A percentile compares a stretch with the other conserved stretches of the same genome.
phyloP scores from a whole-genome alignment of 2,797 vertebrate species.

The Chaetophractus vellerosus region DNA sequence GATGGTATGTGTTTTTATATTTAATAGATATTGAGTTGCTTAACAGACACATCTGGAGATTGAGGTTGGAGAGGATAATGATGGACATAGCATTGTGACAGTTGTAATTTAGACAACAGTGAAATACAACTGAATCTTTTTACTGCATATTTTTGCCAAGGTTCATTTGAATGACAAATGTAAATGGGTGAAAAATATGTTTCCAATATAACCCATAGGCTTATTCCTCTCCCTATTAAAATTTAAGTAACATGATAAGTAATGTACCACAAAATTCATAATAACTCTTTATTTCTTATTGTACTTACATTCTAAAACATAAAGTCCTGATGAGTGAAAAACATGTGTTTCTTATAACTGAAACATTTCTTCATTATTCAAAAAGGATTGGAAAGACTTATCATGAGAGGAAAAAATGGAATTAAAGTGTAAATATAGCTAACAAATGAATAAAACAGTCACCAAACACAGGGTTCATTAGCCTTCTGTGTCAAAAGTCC shows the following conservation, averaged over 20 bases:
- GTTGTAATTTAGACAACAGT: not conserved
- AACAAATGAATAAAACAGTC: constrained; percentile 26
- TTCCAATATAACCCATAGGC: constrained; percentile 36
- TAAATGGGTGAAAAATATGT: constrained; percentile 36
- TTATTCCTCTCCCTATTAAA: constrained; percentile 58
- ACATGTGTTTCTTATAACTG: constrained; percentile 16
- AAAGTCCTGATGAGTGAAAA: not conserved
- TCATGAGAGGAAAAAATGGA: not conserved
- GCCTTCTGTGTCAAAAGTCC: constrained; percentile 9
- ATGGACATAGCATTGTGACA: not conserved
- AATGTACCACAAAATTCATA: constrained; percentile 1
- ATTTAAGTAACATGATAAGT: constrained; percentile 69
- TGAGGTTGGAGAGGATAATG: not conserved
- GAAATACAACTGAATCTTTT: not conserved
- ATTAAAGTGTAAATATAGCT: not conserved
- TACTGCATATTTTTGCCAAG: not conserved
- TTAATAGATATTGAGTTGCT: not conserved
- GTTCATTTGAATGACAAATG: constrained; percentile 53
- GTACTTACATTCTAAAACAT: constrained; percentile 44
- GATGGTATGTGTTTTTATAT: not conserved
- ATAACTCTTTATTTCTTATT: constrained; percentile 23
- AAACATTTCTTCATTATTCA: constrained; percentile 47
- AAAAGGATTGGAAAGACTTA: constrained; percentile 59
- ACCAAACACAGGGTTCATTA: not conserved
- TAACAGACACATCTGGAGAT: not conserved